phyloP scores from a whole-genome alignment of 2,888 invertebrate genomes.

The Lamellibrachia satsuma region DNA sequence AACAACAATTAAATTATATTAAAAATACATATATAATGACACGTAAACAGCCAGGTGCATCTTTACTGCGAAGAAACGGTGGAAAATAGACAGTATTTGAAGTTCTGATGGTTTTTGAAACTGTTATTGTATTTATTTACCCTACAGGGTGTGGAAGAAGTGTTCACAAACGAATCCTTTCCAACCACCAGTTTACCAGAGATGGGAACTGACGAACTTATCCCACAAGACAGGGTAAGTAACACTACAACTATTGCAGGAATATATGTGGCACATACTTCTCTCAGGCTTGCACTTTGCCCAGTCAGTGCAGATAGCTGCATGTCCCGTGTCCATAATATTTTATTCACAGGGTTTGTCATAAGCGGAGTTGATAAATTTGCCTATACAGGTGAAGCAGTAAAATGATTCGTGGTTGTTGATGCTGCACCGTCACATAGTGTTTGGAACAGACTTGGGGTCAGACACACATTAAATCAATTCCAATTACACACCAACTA shows the following conservation, averaged over 20 bases:
- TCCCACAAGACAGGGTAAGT: slow-evolving; percentile 27
- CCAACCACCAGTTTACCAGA: slow-evolving; percentile 24
- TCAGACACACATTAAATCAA: neutral
- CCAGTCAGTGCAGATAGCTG: neutral
- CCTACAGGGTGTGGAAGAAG: neutral
- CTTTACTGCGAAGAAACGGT: neutral
- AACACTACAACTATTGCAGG: neutral
- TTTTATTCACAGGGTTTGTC: neutral
- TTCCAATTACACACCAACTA: too few relatives aligned
- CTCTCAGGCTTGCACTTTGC: neutral
- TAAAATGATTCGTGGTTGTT: neutral
- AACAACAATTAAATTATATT: too few relatives aligned
- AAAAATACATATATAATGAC: too few relatives aligned
- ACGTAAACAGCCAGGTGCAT: neutral
- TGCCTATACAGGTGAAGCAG: too few relatives aligned
- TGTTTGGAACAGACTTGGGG: neutral
- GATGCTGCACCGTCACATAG: neutral
- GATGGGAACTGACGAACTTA: slow-evolving; percentile 17
- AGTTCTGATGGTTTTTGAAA: too few relatives aligned
- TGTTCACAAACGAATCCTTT: neutral
- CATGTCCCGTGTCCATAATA: neutral
- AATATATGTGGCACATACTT: neutral
- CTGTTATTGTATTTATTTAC: neutral
- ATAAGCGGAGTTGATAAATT: neutral
- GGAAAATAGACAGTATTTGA: neutral